These are phyloP conservation scores for Delia radicum DNA, from an alignment of 1,140 invertebrate species.

Conservation along the genomic window DNA sequence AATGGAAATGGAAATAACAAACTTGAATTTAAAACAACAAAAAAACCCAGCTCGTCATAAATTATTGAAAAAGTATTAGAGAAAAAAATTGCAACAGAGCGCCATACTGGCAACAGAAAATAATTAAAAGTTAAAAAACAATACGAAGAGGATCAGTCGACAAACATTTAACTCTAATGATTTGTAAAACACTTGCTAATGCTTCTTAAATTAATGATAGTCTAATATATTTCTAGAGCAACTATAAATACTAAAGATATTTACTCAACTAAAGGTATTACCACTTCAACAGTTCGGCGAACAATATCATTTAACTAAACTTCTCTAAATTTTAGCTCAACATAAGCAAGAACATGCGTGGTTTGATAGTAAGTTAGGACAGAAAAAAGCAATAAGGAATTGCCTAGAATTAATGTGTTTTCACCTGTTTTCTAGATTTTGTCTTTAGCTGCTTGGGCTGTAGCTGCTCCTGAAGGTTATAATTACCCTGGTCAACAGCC, in stretches of 20 bases:
- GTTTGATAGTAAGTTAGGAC: conserved; percentile 25
- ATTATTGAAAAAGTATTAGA: no score
- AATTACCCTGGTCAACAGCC: conserved; percentile 19
- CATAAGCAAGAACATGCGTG: conserved; percentile 30
- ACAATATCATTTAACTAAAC: conserved; percentile 24
- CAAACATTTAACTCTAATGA: conserved; percentile 4
- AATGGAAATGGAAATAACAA: not conserved
- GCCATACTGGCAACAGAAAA: not conserved
- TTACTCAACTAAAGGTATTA: not conserved
- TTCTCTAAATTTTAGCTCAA: not conserved
- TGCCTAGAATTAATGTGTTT: not conserved
- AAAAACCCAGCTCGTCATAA: not conserved
- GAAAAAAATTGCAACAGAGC: not conserved
- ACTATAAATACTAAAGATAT: conserved; percentile 25
- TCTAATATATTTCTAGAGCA: conserved; percentile 28
- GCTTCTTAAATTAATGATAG: conserved; percentile 19
- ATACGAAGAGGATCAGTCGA: not conserved
- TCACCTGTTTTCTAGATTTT: conserved; percentile 14
- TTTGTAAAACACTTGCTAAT: conserved; percentile 8
- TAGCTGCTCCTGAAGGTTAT: conserved; percentile 28
- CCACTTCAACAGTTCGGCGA: conserved; percentile 26
- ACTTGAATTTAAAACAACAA: no score
- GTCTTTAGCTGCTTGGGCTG: not conserved
- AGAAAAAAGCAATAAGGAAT: not conserved
- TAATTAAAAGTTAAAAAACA: not conserved